Evolutionary conservation across 2,888 invertebrate species (phyloP), one percentile per base, ranked within the genome.

Genomic region (Epistrophella euchroma): DNA sequence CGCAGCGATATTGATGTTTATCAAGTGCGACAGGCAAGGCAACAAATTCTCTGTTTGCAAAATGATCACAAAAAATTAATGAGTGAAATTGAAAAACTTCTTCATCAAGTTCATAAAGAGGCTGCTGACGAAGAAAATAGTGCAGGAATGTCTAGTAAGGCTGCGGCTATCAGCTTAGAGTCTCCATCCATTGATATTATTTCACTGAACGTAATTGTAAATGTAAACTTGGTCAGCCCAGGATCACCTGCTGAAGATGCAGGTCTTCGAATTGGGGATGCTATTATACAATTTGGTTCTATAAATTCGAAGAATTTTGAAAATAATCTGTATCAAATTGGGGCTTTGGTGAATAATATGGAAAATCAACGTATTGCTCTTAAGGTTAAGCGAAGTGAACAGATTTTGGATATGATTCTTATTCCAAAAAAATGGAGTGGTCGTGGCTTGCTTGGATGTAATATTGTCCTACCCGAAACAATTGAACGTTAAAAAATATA

Each of bases 1-100:
- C 94, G 98, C 52, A 94, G 94, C 47, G 97, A 98, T 90, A 96
- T 99, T 87, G 98, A 99, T 92, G 95, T 98, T 0, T 97, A 97
- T 91, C 96, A 97, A 93, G 97, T 98, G 1, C 94, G 98, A 71
- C 95, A 96, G 91, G 97, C 98, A 0, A 94, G 99, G 60, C 97
- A 98, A 90, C 94, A 95, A 89, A 97, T 99, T 75, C 97, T 97
- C 90, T 97, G 98, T 91, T 93, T 98, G 22, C 97, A 96, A 92
- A 98, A 98, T 93, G 98, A 99, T 92, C 96, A 97, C 90, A 97
- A 96, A 91, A 94, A 93, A 1, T 80, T 98, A 40, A 97, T 98
- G 96, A 95, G 95, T 88, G 94, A 95, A 90, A 98, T 99, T 88
- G 98, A 98, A 91, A 84, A 79, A 6, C 77, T 90, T 37, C 92